phyloP scores from a whole-genome alignment of 2,888 invertebrate species.

The Exocentrus adspersus region DNA sequence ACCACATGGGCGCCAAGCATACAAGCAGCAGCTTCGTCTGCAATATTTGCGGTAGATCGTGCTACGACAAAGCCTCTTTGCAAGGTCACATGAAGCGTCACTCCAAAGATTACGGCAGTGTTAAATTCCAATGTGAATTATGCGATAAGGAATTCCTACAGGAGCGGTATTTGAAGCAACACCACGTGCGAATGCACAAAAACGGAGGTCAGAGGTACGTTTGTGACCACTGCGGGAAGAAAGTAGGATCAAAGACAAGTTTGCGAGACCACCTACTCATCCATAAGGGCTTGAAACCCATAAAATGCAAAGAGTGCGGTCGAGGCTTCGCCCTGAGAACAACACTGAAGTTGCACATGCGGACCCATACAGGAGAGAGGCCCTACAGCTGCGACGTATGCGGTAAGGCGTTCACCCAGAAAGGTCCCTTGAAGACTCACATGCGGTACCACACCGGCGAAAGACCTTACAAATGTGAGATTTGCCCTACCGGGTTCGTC shows the following conservation, averaged over 20 bases:
- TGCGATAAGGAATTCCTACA: slow-evolving; percentile 48
- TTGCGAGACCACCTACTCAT: slow-evolving; percentile 56
- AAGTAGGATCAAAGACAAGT: slow-evolving; percentile 38
- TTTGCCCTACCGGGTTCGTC: slow-evolving; percentile 45
- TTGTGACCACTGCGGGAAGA: slow-evolving; percentile 52
- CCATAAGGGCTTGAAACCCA: slow-evolving; percentile 51
- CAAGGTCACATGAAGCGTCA: slow-evolving; percentile 52
- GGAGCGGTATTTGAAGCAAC: slow-evolving; percentile 43
- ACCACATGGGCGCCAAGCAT: slow-evolving; percentile 52
- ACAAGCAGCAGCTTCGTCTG: slow-evolving; percentile 49
- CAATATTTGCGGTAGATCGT: slow-evolving; percentile 50
- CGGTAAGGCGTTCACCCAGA: slow-evolving; percentile 49
- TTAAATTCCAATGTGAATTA: slow-evolving; percentile 46
- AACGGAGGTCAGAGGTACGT: slow-evolving; percentile 46
- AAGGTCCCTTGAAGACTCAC: slow-evolving; percentile 43
- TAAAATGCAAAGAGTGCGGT: slow-evolving; percentile 55
- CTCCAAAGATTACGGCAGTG: slow-evolving; percentile 44
- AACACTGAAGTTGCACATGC: slow-evolving; percentile 56
- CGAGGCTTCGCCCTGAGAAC: slow-evolving; percentile 56
- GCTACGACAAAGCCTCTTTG: slow-evolving; percentile 50
- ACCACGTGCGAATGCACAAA: slow-evolving; percentile 49
- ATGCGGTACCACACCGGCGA: slow-evolving; percentile 48
- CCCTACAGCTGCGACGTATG: slow-evolving; percentile 51
- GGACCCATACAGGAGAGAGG: slow-evolving; percentile 57
- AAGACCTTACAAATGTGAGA: slow-evolving; percentile 46